A percentile compares a stretch with the other conserved stretches of the same genome.
These are phyloP conservation scores for Eueremaeus valkanovi DNA, from an alignment of 2,888 invertebrate genomes.

Conservation along the genomic window DNA sequence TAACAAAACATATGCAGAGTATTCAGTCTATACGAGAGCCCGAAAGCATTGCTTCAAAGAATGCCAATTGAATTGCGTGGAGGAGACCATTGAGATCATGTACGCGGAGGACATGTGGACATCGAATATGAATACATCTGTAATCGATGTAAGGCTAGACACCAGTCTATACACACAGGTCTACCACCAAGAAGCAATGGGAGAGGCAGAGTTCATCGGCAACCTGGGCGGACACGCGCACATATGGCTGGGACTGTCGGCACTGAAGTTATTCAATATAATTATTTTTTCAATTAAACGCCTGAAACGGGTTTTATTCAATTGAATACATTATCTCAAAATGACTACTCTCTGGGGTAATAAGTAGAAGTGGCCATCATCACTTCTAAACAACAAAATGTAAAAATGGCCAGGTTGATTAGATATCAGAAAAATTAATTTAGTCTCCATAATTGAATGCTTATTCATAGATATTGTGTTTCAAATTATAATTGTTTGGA, in stretches of 20 bases:
- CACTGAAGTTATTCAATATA: background rate
- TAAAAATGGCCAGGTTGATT: too few species aligned
- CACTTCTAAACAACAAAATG: too few species aligned
- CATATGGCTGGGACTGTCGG: constrained; percentile 22
- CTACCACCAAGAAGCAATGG: background rate
- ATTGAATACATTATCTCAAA: background rate
- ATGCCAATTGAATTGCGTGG: background rate
- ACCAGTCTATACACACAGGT: background rate
- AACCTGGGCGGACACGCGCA: constrained; percentile 14
- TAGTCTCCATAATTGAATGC: too few species aligned
- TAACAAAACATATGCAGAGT: background rate
- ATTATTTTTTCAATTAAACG: background rate
- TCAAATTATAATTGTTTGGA: too few species aligned
- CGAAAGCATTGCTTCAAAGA: background rate
- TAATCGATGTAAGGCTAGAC: background rate
- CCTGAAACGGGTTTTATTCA: background rate
- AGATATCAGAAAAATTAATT: too few species aligned
- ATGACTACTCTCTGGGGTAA: too few species aligned
- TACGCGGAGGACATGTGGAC: too few species aligned
- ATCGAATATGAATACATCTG: too few species aligned
- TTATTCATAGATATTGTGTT: too few species aligned
- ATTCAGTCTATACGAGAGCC: background rate
- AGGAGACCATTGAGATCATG: background rate
- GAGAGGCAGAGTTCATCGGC: background rate
- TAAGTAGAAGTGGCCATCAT: too few species aligned